Percentiles rank a stretch among this genome's conserved stretches.
Conservation (phyloP, 2,888 invertebrate genomes). For the Drosophila pegasa region DNA sequence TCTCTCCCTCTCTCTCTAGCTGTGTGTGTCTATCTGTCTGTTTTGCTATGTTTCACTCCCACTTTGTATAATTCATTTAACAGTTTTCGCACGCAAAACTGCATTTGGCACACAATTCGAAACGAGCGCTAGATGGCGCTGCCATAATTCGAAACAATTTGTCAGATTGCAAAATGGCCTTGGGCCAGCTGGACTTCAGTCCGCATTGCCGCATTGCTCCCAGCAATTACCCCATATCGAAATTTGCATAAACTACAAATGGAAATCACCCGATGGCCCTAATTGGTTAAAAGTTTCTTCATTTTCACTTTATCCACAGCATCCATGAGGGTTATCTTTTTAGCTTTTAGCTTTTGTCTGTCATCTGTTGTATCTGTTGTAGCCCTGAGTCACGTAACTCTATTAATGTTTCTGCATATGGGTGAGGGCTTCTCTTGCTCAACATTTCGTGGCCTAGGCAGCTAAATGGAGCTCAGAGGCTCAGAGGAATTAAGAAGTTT, state of each 20-base stretch:
- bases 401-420: no score
- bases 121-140: constrained; percentile 55
- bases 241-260: background rate
- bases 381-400: no score
- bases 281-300: background rate
- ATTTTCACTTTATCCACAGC: background rate
- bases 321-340: no score
- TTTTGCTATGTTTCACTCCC: constrained; percentile 21
- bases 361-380: no score
- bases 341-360: no score
- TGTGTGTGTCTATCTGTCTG: constrained; percentile 13
- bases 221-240: background rate
- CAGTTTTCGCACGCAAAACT: constrained; percentile 54
- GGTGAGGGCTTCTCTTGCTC: no score
- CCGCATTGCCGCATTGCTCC: background rate
- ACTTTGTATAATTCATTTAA: constrained; percentile 51
- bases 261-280: background rate
- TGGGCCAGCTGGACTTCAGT: background rate
- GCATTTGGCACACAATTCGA: constrained; percentile 46
- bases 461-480: no score
- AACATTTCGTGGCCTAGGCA: no score
- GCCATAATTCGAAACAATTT: constrained; percentile 7
- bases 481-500: no score
- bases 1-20: background rate
- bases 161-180: constrained; percentile 27